Percentiles rank a stretch among this genome's conserved stretches.
Conservation (phyloP, 2,888 invertebrate genomes). For the Drosophila pseudotakahashii region DNA sequence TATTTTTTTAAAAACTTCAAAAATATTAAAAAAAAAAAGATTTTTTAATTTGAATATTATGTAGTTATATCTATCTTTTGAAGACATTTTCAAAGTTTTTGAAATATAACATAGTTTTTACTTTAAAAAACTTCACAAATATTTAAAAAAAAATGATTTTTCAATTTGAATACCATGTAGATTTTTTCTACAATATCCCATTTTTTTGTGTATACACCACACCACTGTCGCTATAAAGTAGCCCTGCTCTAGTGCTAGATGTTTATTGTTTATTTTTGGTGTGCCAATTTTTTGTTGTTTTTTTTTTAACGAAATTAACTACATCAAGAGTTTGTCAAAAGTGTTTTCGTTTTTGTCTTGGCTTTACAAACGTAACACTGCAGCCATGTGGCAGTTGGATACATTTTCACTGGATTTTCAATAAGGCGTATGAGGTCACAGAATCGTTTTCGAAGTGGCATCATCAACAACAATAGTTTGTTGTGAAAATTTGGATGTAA, state of each 20-base stretch:
- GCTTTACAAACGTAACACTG: slow-evolving; percentile 22
- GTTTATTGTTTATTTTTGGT: slow-evolving; percentile 73
- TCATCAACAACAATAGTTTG: slow-evolving; percentile 46
- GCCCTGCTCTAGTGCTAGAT: slow-evolving; percentile 39
- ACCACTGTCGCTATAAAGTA: slow-evolving; percentile 40
- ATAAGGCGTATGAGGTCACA: slow-evolving; percentile 64
- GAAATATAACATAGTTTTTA: too few species aligned
- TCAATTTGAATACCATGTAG: too few species aligned
- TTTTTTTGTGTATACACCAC: background rate
- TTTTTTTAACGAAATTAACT: slow-evolving; percentile 69
- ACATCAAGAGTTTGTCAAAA: slow-evolving; percentile 75
- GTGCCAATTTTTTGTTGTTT: slow-evolving; percentile 67
- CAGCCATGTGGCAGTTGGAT: slow-evolving; percentile 59
- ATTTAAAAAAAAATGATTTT: too few species aligned
- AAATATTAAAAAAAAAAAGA: too few species aligned
- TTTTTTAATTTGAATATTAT: too few species aligned
- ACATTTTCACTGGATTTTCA: slow-evolving; percentile 42
- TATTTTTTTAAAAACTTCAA: too few species aligned
- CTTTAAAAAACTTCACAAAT: too few species aligned
- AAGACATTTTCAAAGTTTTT: too few species aligned
- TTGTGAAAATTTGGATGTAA: slow-evolving; percentile 1
- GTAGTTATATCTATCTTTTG: too few species aligned
- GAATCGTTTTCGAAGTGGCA: slow-evolving; percentile 53
- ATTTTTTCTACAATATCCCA: too few species aligned
- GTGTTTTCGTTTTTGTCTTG: slow-evolving; percentile 11